These are phyloP conservation scores for Trichopria drosophilae DNA, from an alignment of 2,888 invertebrate species.

Conservation along the genomic window DNA sequence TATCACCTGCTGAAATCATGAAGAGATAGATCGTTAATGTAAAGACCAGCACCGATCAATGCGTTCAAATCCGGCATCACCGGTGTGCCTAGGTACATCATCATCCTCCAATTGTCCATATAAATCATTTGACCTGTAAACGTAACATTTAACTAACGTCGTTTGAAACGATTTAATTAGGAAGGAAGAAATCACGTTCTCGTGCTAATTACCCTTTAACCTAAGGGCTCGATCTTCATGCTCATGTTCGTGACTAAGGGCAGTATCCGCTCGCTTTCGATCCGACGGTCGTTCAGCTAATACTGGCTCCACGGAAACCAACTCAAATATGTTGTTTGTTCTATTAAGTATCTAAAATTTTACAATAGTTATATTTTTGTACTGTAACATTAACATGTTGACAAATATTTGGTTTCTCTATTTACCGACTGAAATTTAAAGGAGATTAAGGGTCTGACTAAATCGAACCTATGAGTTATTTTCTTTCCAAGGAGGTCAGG, in stretches of 20 bases:
- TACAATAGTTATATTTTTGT: not conserved
- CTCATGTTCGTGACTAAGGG: constrained; percentile 68
- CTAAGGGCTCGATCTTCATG: constrained; percentile 66
- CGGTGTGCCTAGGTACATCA: constrained; percentile 95
- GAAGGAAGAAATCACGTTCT: not conserved
- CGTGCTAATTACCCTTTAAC: constrained; percentile 47
- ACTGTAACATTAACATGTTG: not conserved
- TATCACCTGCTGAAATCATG: constrained; percentile 94
- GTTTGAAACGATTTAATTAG: too few relatives aligned
- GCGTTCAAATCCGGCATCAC: constrained; percentile 95
- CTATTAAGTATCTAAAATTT: constrained; percentile 80
- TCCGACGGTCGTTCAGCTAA: constrained; percentile 66
- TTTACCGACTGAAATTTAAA: constrained; percentile 94
- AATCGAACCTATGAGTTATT: constrained; percentile 88
- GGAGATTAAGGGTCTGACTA: constrained; percentile 88
- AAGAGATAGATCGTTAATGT: constrained; percentile 98
- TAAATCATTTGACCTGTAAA: constrained; percentile 93
- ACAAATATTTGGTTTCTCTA: constrained; percentile 34
- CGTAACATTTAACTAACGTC: not conserved
- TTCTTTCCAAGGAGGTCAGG: constrained; percentile 86
- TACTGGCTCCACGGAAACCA: constrained; percentile 87
- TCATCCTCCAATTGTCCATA: constrained; percentile 97
- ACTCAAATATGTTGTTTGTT: constrained; percentile 95
- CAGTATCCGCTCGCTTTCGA: constrained; percentile 61
- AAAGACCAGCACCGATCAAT: constrained; percentile 88